Percentiles rank a stretch among this genome's conserved stretches.
Evolutionary conservation across 2,113 vertebrate genomes (phyloP).

Genomic region (Pterocles orientalis): DNA sequence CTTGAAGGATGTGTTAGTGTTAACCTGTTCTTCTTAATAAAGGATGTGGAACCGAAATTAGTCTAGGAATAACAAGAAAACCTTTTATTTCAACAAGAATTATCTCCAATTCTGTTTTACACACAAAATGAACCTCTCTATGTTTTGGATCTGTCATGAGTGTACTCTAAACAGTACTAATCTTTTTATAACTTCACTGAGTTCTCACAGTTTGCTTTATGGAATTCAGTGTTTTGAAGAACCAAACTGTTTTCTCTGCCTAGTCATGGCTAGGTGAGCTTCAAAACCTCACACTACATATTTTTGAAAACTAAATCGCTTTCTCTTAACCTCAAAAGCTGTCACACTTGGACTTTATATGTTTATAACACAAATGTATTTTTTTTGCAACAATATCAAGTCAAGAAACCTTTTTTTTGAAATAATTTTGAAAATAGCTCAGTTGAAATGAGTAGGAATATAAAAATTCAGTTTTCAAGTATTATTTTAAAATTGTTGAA

Average conservation of each 20-base stretch:
- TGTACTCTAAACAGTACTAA: not conserved
- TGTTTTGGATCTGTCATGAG: not conserved
- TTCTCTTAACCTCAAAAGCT: not conserved
- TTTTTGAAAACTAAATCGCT: not conserved
- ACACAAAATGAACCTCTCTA: not conserved
- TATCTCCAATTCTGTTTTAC: not conserved
- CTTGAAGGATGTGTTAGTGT: not conserved
- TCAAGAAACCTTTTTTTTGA: not conserved
- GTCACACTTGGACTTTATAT: not conserved
- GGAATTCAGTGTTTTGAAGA: not conserved
- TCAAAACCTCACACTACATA: not conserved
- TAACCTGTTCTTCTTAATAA: not conserved
- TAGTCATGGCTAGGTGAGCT: not conserved
- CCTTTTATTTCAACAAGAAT: not conserved
- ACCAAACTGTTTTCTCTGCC: not conserved
- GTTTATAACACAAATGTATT: not conserved
- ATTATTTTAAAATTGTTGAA: not conserved
- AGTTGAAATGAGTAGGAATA: not conserved
- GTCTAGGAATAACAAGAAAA: not conserved
- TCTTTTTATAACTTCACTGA: not conserved
- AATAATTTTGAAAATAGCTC: not conserved
- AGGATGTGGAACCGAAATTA: not conserved
- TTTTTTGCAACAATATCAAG: not conserved
- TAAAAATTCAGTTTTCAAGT: not conserved
- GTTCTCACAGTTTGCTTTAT: not conserved